Evolutionary conservation across 2,888 invertebrate genomes (phyloP).

Genomic region (Tenodera sinensis): DNA sequence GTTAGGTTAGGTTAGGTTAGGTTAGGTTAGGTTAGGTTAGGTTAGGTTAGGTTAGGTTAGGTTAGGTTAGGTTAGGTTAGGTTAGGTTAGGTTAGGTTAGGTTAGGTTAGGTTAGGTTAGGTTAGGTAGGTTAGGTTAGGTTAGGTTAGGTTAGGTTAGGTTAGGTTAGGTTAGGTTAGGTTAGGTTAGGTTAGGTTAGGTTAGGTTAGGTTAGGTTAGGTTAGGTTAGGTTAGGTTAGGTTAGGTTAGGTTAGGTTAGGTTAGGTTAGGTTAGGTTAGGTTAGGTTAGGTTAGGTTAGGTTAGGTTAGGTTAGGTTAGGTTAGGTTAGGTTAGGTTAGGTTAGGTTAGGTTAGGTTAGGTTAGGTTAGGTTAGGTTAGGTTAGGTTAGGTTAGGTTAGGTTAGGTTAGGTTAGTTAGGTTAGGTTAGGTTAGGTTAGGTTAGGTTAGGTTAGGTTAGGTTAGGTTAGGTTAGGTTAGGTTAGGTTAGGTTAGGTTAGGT

Average conservation of each 20-base stretch:
- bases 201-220: not conserved
- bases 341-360: constrained; percentile 6
- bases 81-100: not conserved
- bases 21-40: constrained; percentile 34
- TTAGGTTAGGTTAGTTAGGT: not conserved
- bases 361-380: constrained; percentile 20
- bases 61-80: not conserved
- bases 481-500: too few relatives aligned
- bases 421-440: too few relatives aligned
- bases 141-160: not conserved
- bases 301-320: too few relatives aligned
- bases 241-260: not conserved
- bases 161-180: not conserved
- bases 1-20: constrained; percentile 33
- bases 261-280: not conserved
- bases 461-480: too few relatives aligned
- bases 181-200: not conserved
- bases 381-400: constrained; percentile 6
- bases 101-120: too few relatives aligned
- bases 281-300: not conserved
- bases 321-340: constrained; percentile 15
- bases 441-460: too few relatives aligned
- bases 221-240: not conserved
- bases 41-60: constrained; percentile 21
- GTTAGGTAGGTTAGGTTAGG: too few relatives aligned